phyloP scores from a whole-genome alignment of 2,797 vertebrate species.

The Allobates femoralis region DNA sequence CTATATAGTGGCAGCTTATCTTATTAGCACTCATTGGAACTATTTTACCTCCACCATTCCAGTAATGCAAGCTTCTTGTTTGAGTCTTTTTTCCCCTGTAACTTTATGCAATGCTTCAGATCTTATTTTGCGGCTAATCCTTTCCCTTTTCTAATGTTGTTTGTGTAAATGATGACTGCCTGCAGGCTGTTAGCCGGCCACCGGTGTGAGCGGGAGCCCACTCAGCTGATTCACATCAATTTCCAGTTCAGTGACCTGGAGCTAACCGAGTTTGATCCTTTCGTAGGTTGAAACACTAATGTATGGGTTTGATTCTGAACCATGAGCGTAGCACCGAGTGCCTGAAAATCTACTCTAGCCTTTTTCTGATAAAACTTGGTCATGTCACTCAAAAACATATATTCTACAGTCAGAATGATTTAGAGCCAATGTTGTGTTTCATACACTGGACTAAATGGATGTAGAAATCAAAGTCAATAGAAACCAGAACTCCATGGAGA shows the following conservation, averaged over 20 bases:
- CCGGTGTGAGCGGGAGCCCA: slow-evolving; percentile 14
- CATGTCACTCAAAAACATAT: neutral
- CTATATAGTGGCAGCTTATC: neutral
- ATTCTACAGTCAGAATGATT: slow-evolving; percentile 22
- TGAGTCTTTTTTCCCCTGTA: neutral
- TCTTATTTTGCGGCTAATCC: slow-evolving; percentile 32
- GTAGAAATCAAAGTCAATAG: neutral
- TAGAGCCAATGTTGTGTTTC: neutral
- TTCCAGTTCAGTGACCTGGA: slow-evolving; percentile 48
- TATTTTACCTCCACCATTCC: neutral
- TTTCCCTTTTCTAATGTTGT: slow-evolving; percentile 17
- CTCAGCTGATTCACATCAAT: slow-evolving; percentile 45
- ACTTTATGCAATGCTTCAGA: neutral
- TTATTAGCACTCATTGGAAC: neutral
- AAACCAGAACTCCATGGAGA: neutral
- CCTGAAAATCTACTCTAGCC: neutral
- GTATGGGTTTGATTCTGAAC: slow-evolving; percentile 48
- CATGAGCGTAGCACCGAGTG: neutral
- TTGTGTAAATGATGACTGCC: slow-evolving; percentile 48
- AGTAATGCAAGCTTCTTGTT: neutral
- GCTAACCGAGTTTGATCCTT: slow-evolving; percentile 47
- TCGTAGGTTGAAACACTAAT: slow-evolving; percentile 46
- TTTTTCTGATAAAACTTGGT: slow-evolving; percentile 19
- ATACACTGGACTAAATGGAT: slow-evolving; percentile 10
- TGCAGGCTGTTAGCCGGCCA: neutral